phyloP scores from a whole-genome alignment of 1,140 invertebrate genomes.

The Lepidostoma basale region DNA sequence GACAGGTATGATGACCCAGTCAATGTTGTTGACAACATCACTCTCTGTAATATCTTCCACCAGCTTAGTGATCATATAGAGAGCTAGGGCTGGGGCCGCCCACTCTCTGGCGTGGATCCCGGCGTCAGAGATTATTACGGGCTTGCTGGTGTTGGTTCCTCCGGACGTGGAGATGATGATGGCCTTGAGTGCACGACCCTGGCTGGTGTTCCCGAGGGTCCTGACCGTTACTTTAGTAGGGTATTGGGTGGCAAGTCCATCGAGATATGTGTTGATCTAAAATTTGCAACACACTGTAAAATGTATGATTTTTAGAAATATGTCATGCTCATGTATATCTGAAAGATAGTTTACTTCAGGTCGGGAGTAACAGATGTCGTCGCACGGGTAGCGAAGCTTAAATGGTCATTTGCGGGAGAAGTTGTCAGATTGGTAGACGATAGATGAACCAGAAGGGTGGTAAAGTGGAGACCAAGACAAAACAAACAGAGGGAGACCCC shows the following conservation, averaged over 20 bases:
- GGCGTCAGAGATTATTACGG: constrained; percentile 62
- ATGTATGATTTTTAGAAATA: no score
- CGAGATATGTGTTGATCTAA: constrained; percentile 62
- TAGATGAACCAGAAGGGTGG: no score
- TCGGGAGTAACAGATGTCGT: no score
- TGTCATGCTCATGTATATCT: no score
- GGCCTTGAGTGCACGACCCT: constrained; percentile 60
- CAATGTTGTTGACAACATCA: constrained; percentile 63
- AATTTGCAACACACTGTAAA: no score
- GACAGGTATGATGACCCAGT: constrained; percentile 71
- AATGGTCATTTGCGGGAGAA: no score
- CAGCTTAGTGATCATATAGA: constrained; percentile 68
- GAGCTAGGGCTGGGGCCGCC: constrained; percentile 68
- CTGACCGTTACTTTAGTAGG: constrained; percentile 55
- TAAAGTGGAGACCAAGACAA: no score
- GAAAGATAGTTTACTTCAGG: no score
- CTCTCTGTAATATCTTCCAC: constrained; percentile 60
- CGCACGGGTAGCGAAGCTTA: no score
- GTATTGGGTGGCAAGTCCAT: constrained; percentile 55
- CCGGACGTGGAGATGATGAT: constrained; percentile 61
- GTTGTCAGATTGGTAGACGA: no score
- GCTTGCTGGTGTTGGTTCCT: constrained; percentile 69
- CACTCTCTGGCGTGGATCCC: constrained; percentile 74
- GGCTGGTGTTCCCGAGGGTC: constrained; percentile 56
- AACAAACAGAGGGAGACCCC: background rate